Conservation (phyloP, 2,113 vertebrate species). For the Barbus barbus region DNA sequence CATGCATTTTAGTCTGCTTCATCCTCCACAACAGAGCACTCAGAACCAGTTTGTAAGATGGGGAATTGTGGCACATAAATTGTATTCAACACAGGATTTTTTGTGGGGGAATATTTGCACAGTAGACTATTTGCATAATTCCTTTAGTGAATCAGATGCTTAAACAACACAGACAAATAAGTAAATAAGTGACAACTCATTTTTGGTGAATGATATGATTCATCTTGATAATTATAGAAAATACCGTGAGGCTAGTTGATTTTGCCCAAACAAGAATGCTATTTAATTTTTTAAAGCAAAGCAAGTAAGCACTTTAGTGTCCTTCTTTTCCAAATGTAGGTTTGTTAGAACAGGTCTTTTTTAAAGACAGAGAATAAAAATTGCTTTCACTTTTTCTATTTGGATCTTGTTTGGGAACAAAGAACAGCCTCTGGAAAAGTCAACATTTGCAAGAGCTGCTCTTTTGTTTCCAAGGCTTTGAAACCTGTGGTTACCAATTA, state of each 20-base stretch:
- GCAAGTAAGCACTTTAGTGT: not conserved
- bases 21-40: not conserved
- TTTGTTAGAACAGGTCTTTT: not conserved
- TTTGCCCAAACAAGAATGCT: not conserved
- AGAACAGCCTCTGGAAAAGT: not conserved
- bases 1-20: not conserved
- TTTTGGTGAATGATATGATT: not conserved
- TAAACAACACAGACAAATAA: not conserved
- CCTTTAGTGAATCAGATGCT: not conserved
- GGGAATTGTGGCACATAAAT: not conserved
- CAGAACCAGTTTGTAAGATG: not conserved
- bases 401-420: constrained; percentile 18
- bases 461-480: constrained; percentile 20
- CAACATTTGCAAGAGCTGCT: not conserved
- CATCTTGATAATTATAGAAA: not conserved
- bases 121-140: constrained; percentile 10
- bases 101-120: not conserved
- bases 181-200: not conserved
- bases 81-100: not conserved
- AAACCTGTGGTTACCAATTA: not conserved
- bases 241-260: not conserved
- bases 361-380: constrained; percentile 2
- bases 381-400: not conserved
- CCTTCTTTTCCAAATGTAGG: not conserved
- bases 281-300: not conserved